Evolutionary conservation across 2,797 vertebrate genomes (phyloP).

Genomic region (Nasua narica): DNA sequence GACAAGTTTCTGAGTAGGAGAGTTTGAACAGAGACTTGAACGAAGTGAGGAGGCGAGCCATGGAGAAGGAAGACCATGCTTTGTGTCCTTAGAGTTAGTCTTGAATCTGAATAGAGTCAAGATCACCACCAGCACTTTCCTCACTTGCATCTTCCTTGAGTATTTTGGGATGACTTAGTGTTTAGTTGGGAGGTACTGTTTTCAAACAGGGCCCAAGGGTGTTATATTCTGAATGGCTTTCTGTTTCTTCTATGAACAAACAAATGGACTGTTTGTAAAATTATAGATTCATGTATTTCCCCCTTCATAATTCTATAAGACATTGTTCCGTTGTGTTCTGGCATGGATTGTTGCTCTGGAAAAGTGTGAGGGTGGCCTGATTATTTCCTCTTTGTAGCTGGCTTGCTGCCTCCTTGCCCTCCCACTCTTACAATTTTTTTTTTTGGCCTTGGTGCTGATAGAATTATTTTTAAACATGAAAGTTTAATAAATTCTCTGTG

Average conservation of each 20-base stretch:
- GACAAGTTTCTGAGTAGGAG: neutral
- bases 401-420: neutral
- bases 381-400: neutral
- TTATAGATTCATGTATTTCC: neutral
- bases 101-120: neutral
- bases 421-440: neutral
- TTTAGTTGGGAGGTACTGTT: neutral
- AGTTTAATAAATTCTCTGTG: neutral
- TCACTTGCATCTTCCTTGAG: neutral
- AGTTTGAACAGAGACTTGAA: neutral
- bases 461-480: constrained; percentile 29
- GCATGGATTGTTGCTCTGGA: neutral
- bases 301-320: neutral
- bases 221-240: neutral
- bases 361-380: neutral
- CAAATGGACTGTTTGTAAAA: neutral
- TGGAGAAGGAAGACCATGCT: neutral
- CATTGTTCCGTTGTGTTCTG: neutral
- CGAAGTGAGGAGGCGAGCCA: neutral
- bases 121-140: neutral
- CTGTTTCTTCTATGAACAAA: neutral
- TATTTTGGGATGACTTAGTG: neutral
- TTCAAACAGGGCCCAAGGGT: neutral
- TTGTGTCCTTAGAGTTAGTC: neutral
- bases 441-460: neutral